Evolutionary conservation across 2,888 invertebrate species (phyloP).

Genomic region (Leptinotarsa peninsularis): DNA sequence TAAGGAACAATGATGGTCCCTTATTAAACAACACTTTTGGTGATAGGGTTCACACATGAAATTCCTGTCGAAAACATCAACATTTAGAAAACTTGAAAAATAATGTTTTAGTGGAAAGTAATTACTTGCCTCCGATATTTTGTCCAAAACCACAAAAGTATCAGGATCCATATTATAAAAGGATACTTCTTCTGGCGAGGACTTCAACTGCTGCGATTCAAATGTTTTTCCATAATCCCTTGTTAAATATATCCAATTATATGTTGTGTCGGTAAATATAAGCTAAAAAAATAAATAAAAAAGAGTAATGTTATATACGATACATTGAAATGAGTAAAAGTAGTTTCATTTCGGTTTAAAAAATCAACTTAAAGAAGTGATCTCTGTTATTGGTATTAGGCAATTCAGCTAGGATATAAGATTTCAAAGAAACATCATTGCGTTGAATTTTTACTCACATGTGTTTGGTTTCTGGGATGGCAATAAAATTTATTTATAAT

Average conservation of each 20-base stretch:
- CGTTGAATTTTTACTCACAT: conserved; percentile 73
- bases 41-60: too few relatives aligned
- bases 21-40: too few relatives aligned
- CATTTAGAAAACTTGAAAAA: too few relatives aligned
- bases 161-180: conserved; percentile 70
- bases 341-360: too few relatives aligned
- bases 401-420: too few relatives aligned
- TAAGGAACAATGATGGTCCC: too few relatives aligned
- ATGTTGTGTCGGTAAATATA: conserved; percentile 84
- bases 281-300: conserved; percentile 74
- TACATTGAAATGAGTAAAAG: background rate
- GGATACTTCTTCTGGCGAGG: conserved; percentile 82
- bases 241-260: conserved; percentile 83
- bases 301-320: background rate
- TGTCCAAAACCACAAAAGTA: too few relatives aligned
- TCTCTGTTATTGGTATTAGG: too few relatives aligned
- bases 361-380: too few relatives aligned
- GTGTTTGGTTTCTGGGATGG: conserved; percentile 82
- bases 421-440: background rate
- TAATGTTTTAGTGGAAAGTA: too few relatives aligned
- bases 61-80: too few relatives aligned
- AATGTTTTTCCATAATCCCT: conserved; percentile 80
- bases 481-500: conserved; percentile 86
- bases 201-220: conserved; percentile 72
- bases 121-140: too few relatives aligned